These are phyloP conservation scores for Epinotia nisella DNA, from an alignment of 2,888 invertebrate species.

Conservation along the genomic window DNA sequence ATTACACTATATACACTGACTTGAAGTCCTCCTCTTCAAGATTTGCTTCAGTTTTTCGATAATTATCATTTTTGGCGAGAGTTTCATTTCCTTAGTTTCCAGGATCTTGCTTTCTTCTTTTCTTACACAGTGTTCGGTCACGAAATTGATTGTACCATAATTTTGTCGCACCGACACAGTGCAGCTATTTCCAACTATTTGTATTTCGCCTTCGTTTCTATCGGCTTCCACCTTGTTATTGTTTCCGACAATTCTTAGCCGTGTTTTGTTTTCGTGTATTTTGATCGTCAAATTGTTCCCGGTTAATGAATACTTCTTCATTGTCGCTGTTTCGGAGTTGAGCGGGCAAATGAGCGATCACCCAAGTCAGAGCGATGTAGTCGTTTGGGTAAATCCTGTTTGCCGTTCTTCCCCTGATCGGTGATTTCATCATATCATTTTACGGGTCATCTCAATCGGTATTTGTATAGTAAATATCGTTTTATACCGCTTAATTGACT, in stretches of 20 bases:
- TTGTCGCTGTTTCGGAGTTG: conserved; percentile 38
- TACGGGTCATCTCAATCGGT: conserved; percentile 1
- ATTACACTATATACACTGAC: not conserved
- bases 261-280: conserved; percentile 56
- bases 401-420: conserved; percentile 30
- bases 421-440: conserved; percentile 17
- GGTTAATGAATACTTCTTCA: conserved; percentile 59
- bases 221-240: conserved; percentile 60
- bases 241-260: conserved; percentile 59
- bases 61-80: conserved; percentile 1
- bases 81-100: not conserved
- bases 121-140: conserved; percentile 8
- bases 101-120: not conserved
- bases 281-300: conserved; percentile 60
- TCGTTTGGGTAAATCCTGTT: conserved; percentile 15
- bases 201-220: conserved; percentile 58
- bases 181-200: conserved; percentile 58
- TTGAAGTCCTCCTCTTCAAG: not conserved
- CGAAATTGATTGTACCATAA: conserved; percentile 54
- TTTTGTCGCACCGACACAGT: conserved; percentile 57
- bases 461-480: not conserved
- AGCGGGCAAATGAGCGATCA: conserved; percentile 24
- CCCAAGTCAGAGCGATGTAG: not conserved
- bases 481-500: not conserved
- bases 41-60: conserved; percentile 21